Base-by-base conservation (phyloP, 2,888 invertebrate genomes). In the Bruchidius siliquastri region DNA sequence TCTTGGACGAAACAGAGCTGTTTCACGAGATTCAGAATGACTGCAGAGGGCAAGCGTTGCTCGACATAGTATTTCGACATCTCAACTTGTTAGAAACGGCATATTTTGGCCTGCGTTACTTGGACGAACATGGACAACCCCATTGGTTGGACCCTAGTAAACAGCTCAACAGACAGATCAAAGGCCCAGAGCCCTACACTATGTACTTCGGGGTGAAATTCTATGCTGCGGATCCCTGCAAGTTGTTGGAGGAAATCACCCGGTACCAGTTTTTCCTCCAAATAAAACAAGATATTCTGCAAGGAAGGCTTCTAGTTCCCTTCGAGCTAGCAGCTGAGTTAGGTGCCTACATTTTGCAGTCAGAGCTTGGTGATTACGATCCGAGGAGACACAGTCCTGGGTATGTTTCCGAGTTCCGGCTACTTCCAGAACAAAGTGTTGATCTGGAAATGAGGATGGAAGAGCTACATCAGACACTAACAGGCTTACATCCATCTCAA, bases 141-240 rank as follows among this genome's bases (percentile, higher is more conserved):
- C 96, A 97, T 87, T 98, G 98, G 98, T 88, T 98, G 86, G 97
- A 98, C 86, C 93, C 96, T 18, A 92, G 94, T 77, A 97, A 97
- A 87, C 92, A 95, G 79, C 91, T 97, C 76, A 92, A 93, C 81
- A 93, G 95, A 78, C 98, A 98, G 87, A 90, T 98, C 76, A 95
- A 96, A 87, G 88, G 88, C 81, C 84, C 81, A 80, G 87, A 85
- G 82, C 90, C 80, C 87, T 94, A 94, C 87, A 96, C 95, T 74
- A 92, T 98, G 82, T 98, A 98, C 88, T 97, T 98, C 85, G 97
- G 97, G 75, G 97, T 98, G 77, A 98, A 98, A 88, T 98, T 97
- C 87, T 98, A 98, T 87, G 96, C 97, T 2, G 96, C 96, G 0
- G 98, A 98, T 88, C 98, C 98, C 0, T 97, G 97, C 88, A 97